These are phyloP conservation scores for Drosophila peninsularis DNA, from an alignment of 2,888 invertebrate species.

Conservation along the genomic window DNA sequence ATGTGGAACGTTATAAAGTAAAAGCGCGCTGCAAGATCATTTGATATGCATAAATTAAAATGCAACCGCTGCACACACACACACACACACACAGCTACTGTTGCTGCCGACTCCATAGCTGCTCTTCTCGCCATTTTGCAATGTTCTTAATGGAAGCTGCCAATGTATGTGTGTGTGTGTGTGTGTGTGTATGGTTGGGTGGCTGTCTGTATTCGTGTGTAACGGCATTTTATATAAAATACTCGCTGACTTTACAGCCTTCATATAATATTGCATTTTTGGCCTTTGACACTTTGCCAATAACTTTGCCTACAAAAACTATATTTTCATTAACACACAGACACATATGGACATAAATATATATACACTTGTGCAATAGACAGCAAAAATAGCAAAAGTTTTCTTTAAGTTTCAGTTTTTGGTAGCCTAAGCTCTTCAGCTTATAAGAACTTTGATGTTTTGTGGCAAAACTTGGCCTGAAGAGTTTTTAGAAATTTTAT, in stretches of 20 bases:
- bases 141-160: constrained; percentile 53
- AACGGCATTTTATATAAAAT: constrained; percentile 26
- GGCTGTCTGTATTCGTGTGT: constrained; percentile 7
- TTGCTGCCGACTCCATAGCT: neutral
- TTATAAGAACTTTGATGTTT: neutral
- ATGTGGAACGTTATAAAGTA: constrained; percentile 75
- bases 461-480: neutral
- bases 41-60: constrained; percentile 72
- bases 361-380: neutral
- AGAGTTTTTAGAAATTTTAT: neutral
- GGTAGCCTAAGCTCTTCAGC: constrained; percentile 3
- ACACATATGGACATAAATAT: neutral
- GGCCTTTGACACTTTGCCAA: constrained; percentile 52
- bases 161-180: too few relatives aligned
- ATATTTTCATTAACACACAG: constrained; percentile 44
- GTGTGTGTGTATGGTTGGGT: constrained; percentile 8
- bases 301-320: constrained; percentile 52
- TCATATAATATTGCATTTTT: constrained; percentile 49
- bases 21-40: constrained; percentile 63
- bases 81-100: constrained; percentile 20
- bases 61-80: constrained; percentile 56
- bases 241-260: constrained; percentile 47
- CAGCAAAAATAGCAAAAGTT: neutral
- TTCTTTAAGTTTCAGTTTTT: constrained; percentile 6
- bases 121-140: constrained; percentile 35